A percentile compares a stretch with the other conserved stretches of the same genome.
phyloP scores from a whole-genome alignment of 1,140 invertebrate species.

The Cephus cinctus region DNA sequence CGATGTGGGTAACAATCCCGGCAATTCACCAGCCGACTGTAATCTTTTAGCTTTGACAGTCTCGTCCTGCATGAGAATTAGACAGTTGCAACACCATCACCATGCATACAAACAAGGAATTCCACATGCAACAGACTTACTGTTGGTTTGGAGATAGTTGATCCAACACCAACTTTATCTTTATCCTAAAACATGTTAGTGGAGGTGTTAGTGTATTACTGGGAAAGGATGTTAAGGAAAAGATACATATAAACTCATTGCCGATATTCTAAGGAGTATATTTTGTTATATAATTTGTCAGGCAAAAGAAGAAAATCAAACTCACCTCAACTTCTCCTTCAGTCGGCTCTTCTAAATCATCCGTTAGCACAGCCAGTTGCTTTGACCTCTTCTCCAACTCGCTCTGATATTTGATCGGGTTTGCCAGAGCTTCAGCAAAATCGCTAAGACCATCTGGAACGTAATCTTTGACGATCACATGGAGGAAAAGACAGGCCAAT shows the following conservation, averaged over 20 bases:
- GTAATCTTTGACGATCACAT: conserved; percentile 94
- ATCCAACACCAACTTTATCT: conserved; percentile 41
- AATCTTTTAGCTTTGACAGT: conserved; percentile 39
- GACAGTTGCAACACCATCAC: background rate
- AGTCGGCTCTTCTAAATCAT: conserved; percentile 66
- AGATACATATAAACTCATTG: background rate
- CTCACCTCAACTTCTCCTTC: conserved; percentile 51
- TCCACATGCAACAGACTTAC: conserved; percentile 40
- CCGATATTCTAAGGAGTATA: background rate
- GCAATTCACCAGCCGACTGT: conserved; percentile 43
- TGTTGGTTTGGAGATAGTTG: conserved; percentile 46
- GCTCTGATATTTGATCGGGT: conserved; percentile 96
- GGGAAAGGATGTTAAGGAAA: background rate
- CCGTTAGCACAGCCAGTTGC: conserved; percentile 87
- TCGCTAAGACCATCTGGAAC: conserved; percentile 93
- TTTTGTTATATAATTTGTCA: background rate
- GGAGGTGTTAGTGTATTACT: conserved; percentile 8
- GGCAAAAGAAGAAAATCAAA: background rate
- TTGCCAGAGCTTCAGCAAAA: conserved; percentile 94
- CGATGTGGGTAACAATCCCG: conserved; percentile 22
- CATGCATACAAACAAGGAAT: conserved; percentile 2
- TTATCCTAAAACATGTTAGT: conserved; percentile 45
- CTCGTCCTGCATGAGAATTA: conserved; percentile 36
- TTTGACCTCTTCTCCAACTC: conserved; percentile 89
- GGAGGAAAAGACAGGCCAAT: conserved; percentile 86